These are phyloP conservation scores for Teinopalpus imperialis DNA, from an alignment of 2,888 invertebrate genomes.

Conservation along the genomic window DNA sequence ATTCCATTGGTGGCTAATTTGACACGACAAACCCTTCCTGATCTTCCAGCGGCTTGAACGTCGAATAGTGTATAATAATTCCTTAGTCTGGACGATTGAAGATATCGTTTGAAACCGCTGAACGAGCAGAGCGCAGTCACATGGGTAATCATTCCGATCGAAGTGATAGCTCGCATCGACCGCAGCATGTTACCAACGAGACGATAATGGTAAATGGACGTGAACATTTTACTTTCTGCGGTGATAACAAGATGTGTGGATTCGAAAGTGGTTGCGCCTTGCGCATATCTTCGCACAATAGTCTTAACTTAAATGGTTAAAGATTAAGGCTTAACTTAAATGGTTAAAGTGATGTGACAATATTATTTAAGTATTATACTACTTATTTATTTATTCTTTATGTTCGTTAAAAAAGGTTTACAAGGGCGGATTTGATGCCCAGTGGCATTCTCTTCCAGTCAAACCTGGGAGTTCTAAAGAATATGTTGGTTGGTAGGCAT, in stretches of 20 bases:
- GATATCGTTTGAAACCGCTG: slow-evolving; percentile 54
- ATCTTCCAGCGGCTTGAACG: slow-evolving; percentile 48
- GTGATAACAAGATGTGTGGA: slow-evolving; percentile 55
- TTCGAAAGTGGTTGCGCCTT: slow-evolving; percentile 41
- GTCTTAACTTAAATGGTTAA: no score
- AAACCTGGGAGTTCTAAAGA: no score
- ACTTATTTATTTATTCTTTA: no score
- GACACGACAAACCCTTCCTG: slow-evolving; percentile 64
- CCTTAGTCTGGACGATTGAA: slow-evolving; percentile 45
- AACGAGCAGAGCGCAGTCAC: slow-evolving; percentile 46
- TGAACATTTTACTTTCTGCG: slow-evolving; percentile 60
- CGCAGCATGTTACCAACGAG: slow-evolving; percentile 73
- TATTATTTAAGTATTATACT: no score
- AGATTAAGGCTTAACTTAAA: no score
- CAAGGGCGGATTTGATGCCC: no score
- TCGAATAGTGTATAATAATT: slow-evolving; percentile 51
- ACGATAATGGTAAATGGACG: slow-evolving; percentile 66
- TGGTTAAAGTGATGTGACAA: no score
- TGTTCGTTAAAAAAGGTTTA: no score
- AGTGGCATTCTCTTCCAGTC: no score
- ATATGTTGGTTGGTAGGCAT: no score
- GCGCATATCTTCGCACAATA: slow-evolving; percentile 8
- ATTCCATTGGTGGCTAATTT: slow-evolving; percentile 62
- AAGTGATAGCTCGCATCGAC: slow-evolving; percentile 64
- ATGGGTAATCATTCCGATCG: slow-evolving; percentile 69